Base-by-base conservation (phyloP, 2,113 vertebrate species). In the Sisor rabdophorus region DNA sequence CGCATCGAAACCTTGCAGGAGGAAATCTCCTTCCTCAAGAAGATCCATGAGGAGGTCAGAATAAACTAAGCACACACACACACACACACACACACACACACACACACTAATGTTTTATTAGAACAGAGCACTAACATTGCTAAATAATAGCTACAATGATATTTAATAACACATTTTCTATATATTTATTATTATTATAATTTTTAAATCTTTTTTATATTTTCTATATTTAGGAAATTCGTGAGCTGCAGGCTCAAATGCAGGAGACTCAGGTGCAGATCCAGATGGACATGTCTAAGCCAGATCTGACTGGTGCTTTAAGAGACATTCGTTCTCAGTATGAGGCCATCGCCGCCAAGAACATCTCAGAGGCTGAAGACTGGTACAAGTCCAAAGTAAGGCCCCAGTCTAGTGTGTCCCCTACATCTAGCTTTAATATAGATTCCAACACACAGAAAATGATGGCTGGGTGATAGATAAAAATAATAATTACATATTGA, bases 321-420 rank as follows among this genome's bases (percentile, higher is more conserved):
- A 85, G 95, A 28, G 96, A 98, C 84, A 98, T 98, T 87, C 91
- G 96, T 1, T 87, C 94, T 24, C 96, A 98, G 87, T 98, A 98
- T 0, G 96, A 98, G 82, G 93, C 85, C 88, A 98, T 98, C 0
- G 95, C 96, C 0, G 95, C 96, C 84, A 97, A 98, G 93, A 98
- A 98, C 88, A 95, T 98, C 0, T 80, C 93, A 0, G 95, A 98
- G 85, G 96, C 96, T 0, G 96, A 98, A 79, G 95, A 97, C 44
- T 98, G 96, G 96, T 98, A 97, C 89, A 98, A 97, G 83, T 98
- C 96, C 9, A 98, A 98, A 95, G 96, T 98, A 58, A 71, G 16
- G 40, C 40, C 40, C 5, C 40, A 44, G 40, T 44, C 40, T 44
- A 44, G 40, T 1, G 40, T 44, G 40, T 9, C 40, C 40, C 40